phyloP scores from a whole-genome alignment of 2,113 vertebrate species.

The Nesospiza acunhae region DNA sequence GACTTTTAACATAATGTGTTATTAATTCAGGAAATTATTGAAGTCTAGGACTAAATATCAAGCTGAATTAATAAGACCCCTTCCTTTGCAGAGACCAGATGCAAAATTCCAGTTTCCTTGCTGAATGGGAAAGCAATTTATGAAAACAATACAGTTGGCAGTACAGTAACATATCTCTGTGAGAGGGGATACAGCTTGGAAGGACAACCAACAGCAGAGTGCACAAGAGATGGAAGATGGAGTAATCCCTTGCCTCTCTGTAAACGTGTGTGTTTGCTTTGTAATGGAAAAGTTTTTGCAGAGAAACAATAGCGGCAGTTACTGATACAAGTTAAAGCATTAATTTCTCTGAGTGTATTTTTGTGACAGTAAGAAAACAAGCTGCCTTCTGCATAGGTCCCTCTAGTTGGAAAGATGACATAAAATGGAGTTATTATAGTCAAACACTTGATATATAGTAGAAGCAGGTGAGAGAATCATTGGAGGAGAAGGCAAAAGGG shows the following conservation, averaged over 20 bases:
- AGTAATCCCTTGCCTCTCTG: conserved; percentile 84
- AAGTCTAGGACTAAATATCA: background rate
- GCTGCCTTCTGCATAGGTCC: background rate
- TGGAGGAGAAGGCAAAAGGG: background rate
- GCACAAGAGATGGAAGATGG: conserved; percentile 84
- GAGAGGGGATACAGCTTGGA: conserved; percentile 85
- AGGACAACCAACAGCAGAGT: conserved; percentile 80
- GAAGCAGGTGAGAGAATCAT: background rate
- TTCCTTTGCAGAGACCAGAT: conserved; percentile 77
- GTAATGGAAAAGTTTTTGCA: background rate
- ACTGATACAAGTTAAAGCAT: background rate
- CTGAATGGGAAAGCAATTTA: conserved; percentile 81
- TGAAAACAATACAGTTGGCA: conserved; percentile 80
- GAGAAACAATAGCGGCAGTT: background rate
- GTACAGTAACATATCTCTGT: conserved; percentile 81
- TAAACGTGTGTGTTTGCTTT: conserved; percentile 83
- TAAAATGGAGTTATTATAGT: background rate
- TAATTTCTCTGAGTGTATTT: background rate
- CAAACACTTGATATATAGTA: background rate
- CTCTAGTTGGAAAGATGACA: background rate
- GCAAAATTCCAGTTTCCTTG: conserved; percentile 75
- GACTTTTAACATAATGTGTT: background rate
- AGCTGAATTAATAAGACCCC: conserved; percentile 9
- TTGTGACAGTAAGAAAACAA: background rate
- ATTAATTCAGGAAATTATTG: background rate